Conservation (phyloP, 2,797 vertebrate species). For the Pseudochaenichthys georgianus region DNA sequence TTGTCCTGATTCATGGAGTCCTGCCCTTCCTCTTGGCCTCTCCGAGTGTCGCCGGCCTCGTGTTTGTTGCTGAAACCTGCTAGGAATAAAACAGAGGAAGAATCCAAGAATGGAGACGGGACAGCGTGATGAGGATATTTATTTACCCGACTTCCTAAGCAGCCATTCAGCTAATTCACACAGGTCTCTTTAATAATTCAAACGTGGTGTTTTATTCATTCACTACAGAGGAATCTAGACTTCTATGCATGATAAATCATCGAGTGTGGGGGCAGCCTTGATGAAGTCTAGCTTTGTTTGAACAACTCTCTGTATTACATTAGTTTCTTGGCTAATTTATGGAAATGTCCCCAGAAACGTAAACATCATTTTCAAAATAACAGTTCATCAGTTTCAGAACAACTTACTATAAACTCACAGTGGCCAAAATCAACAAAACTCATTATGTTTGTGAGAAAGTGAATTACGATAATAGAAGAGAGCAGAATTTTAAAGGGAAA, state of each 20-base stretch:
- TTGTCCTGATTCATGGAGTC: slow-evolving; percentile 58
- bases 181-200: slow-evolving; percentile 65
- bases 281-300: slow-evolving; percentile 8
- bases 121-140: background rate
- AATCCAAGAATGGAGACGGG: background rate
- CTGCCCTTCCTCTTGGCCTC: slow-evolving; percentile 13
- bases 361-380: background rate
- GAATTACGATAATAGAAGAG: no score
- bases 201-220: slow-evolving; percentile 50
- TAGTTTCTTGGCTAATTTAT: slow-evolving; percentile 5
- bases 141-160: slow-evolving; percentile 49
- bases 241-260: slow-evolving; percentile 49
- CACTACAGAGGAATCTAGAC: slow-evolving; percentile 47
- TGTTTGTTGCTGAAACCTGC: slow-evolving; percentile 11
- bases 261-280: slow-evolving; percentile 23
- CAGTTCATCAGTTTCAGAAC: background rate
- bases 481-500: background rate
- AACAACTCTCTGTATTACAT: background rate
- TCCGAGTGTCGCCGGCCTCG: background rate
- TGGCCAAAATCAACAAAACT: background rate
- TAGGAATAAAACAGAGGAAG: background rate
- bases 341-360: background rate
- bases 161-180: slow-evolving; percentile 37
- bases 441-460: background rate
- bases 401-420: background rate